Percentiles rank a stretch among this genome's conserved stretches.
Evolutionary conservation across 2,113 vertebrate species (phyloP).

Genomic region (Emydocephalus ijimae): DNA sequence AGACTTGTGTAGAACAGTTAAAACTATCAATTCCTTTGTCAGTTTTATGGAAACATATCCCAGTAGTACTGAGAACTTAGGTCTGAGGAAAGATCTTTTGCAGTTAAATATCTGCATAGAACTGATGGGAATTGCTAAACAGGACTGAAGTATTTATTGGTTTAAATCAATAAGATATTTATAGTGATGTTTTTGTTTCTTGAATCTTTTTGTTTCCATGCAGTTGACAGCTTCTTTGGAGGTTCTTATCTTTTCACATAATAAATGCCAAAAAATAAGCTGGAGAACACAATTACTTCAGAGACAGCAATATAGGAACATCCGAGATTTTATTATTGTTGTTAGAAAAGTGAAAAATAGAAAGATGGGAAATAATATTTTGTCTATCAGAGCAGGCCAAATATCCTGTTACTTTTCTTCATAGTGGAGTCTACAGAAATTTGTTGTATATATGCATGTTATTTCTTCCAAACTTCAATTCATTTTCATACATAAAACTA

Average conservation of each 20-base stretch:
- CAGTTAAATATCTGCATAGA: neutral
- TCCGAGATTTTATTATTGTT: neutral
- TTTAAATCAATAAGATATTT: neutral
- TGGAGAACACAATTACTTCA: neutral
- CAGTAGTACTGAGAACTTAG: neutral
- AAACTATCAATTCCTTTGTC: conserved; percentile 23
- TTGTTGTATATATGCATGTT: neutral
- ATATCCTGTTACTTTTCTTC: neutral
- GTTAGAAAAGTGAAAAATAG: neutral
- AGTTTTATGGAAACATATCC: conserved; percentile 38
- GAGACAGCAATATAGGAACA: neutral
- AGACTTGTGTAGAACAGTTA: neutral
- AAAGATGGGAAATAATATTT: neutral
- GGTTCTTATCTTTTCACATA: neutral
- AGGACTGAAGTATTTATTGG: conserved; percentile 32
- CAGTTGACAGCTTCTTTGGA: neutral
- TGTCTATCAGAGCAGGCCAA: neutral
- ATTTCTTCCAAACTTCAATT: neutral
- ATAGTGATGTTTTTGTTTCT: conserved; percentile 5
- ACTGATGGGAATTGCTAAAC: conserved; percentile 5
- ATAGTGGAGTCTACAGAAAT: neutral
- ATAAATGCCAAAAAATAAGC: neutral
- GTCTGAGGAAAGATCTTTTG: neutral
- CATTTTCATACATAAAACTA: neutral
- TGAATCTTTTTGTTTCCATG: neutral